Conservation (phyloP, 2,113 vertebrate species). For the Sciurus niger region DNA sequence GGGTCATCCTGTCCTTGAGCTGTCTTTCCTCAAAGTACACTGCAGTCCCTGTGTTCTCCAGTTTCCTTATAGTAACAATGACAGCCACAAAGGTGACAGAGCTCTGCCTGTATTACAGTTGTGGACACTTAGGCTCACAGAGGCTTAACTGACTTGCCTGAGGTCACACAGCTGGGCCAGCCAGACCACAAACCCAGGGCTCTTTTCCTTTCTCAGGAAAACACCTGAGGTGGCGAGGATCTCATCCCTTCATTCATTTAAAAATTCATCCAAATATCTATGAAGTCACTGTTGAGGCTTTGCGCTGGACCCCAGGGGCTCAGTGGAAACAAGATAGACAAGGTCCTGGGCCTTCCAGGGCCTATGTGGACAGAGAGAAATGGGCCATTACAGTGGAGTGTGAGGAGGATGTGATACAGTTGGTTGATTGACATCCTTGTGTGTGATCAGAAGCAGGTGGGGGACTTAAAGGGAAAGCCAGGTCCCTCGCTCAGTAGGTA, state of each 20-base stretch:
- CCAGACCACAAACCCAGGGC: neutral
- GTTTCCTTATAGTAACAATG: constrained; percentile 6
- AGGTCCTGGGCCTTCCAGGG: neutral
- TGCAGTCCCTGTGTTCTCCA: constrained; percentile 2
- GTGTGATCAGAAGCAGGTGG: neutral
- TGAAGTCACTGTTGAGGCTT: neutral
- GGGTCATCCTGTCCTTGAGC: constrained; percentile 26
- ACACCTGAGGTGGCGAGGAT: neutral
- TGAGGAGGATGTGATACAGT: neutral
- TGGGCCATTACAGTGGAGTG: neutral
- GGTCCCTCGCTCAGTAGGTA: neutral
- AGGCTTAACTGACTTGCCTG: neutral
- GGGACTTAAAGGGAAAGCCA: neutral
- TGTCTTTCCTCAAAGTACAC: constrained; percentile 18
- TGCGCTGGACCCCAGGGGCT: neutral
- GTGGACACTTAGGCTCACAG: constrained; percentile 8
- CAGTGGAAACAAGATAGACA: neutral
- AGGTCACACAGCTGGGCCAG: neutral
- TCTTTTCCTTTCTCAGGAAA: neutral
- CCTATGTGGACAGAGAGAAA: constrained; percentile 1
- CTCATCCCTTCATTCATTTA: neutral
- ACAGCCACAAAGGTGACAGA: neutral
- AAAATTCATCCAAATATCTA: neutral
- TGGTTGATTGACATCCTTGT: neutral
- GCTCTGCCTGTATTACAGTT: neutral